Conservation (phyloP, 53 echinoderm and acorn worm species). For the Echinarachnius parma region DNA sequence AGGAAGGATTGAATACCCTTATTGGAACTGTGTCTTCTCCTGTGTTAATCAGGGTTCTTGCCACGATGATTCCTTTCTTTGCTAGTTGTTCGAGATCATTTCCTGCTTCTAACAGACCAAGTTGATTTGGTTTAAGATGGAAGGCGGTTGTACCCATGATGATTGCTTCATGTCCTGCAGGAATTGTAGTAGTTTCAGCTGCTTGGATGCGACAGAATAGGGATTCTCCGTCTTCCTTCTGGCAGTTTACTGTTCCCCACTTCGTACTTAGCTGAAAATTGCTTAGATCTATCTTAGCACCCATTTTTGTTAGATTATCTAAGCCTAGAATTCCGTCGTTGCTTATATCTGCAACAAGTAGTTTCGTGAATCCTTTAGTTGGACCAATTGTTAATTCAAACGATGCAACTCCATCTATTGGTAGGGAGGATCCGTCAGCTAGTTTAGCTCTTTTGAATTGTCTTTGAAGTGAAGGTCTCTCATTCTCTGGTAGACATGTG, state of each 20-base stretch:
- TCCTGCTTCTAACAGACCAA: constrained; percentile 7
- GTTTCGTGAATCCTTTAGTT: neutral
- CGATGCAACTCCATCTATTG: neutral
- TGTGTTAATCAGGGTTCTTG: constrained; percentile 1
- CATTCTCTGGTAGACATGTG: neutral
- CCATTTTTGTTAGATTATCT: constrained; percentile 16
- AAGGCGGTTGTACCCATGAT: neutral
- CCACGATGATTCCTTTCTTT: constrained; percentile 12
- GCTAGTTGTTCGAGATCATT: neutral
- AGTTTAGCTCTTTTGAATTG: neutral
- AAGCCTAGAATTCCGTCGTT: constrained; percentile 16
- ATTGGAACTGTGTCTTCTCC: constrained; percentile 3
- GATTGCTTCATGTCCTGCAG: constrained; percentile 20
- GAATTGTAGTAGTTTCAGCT: constrained; percentile 16
- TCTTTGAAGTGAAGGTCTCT: constrained; percentile 3
- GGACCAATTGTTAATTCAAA: constrained; percentile 10
- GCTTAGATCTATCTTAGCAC: neutral
- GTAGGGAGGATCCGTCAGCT: constrained; percentile 6
- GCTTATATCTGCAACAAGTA: constrained; percentile 15
- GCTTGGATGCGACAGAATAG: constrained; percentile 14
- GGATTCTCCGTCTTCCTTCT: neutral
- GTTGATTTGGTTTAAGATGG: neutral
- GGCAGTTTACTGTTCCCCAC: constrained; percentile 12
- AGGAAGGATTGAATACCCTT: constrained; percentile 15
- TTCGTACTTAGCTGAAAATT: constrained; percentile 1